Conservation (phyloP, 2,888 invertebrate genomes). For the Chorisops tibialis region DNA sequence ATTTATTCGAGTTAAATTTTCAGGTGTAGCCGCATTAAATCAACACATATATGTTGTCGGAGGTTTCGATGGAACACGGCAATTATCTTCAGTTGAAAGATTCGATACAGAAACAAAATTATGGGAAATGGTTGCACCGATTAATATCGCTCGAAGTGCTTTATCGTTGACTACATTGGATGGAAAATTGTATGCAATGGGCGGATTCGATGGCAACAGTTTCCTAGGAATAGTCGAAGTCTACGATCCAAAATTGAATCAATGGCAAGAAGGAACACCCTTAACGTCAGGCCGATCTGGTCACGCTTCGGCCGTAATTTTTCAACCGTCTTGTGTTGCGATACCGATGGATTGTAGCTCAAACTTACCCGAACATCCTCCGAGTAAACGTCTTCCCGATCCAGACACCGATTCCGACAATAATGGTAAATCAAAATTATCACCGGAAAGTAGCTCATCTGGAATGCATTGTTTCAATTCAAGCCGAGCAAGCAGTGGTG, state of each 20-base stretch:
- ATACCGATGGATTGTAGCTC: constrained; percentile 48
- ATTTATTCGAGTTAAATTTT: background rate
- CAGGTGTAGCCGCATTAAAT: constrained; percentile 78
- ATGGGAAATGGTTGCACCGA: constrained; percentile 75
- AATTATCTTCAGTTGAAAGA: constrained; percentile 79
- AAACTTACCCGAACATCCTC: constrained; percentile 30
- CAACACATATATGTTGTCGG: constrained; percentile 91
- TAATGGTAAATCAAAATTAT: background rate
- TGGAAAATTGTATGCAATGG: constrained; percentile 85
- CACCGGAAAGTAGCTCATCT: background rate
- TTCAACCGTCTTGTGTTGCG: constrained; percentile 62
- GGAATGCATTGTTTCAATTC: constrained; percentile 1
- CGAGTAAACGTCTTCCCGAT: constrained; percentile 15
- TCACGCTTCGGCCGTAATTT: constrained; percentile 87
- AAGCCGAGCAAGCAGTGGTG: background rate
- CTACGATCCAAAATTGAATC: constrained; percentile 73
- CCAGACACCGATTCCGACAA: background rate
- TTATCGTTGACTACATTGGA: constrained; percentile 83
- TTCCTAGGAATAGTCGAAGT: constrained; percentile 86
- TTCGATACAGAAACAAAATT: constrained; percentile 78
- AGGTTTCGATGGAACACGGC: constrained; percentile 84
- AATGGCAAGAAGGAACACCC: constrained; percentile 73
- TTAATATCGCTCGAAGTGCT: constrained; percentile 80
- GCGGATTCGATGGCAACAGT: constrained; percentile 84
- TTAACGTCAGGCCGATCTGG: constrained; percentile 85